Conservation (phyloP, 2,113 vertebrate genomes). For the Megaceryle maxima region DNA sequence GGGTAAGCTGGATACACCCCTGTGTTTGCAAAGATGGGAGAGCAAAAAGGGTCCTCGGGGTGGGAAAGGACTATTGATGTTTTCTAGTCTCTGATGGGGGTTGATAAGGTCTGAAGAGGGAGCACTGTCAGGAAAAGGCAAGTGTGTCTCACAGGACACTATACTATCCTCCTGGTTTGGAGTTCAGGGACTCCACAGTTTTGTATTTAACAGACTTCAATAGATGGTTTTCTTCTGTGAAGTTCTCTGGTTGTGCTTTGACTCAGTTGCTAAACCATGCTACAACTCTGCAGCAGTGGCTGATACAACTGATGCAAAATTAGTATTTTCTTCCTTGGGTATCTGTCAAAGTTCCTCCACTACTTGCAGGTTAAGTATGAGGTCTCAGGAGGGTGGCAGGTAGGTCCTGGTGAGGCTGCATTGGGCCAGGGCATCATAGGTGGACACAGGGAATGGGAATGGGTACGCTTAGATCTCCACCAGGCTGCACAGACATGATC, state of each 20-base stretch:
- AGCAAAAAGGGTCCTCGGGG: not conserved
- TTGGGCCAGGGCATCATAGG: not conserved
- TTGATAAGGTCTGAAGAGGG: not conserved
- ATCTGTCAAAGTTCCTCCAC: not conserved
- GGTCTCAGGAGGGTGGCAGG: not conserved
- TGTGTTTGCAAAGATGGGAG: not conserved
- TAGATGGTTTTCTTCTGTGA: not conserved
- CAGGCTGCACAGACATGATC: accelerated
- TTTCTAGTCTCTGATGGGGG: not conserved
- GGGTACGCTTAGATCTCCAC: not conserved
- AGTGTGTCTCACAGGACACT: not conserved
- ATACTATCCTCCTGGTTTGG: not conserved
- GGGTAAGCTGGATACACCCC: not conserved
- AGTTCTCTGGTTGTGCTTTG: not conserved
- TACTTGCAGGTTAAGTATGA: not conserved
- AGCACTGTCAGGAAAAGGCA: not conserved
- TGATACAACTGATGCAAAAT: not conserved
- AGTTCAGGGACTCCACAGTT: not conserved
- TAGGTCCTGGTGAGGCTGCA: not conserved
- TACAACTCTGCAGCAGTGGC: not conserved
- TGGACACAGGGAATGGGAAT: accelerated
- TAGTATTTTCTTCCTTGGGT: not conserved
- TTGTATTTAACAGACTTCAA: not conserved
- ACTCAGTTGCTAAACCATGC: not conserved
- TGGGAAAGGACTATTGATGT: not conserved